Conservation (phyloP, 2,888 invertebrate genomes). For the Sesamia inferens region DNA sequence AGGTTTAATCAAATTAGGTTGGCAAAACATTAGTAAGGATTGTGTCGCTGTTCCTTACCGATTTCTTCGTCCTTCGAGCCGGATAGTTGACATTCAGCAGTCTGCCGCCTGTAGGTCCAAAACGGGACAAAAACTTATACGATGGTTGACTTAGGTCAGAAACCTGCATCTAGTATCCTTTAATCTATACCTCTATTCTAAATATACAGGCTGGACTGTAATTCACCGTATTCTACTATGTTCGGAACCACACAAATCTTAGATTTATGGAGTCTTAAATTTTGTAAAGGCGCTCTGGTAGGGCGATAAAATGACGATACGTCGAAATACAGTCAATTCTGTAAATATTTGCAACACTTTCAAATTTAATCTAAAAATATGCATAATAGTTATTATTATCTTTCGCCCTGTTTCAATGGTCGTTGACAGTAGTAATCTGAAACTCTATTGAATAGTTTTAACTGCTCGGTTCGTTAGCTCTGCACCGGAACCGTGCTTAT, state of each 20-base stretch:
- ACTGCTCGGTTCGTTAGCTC: slow-evolving; percentile 55
- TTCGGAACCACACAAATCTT: not conserved
- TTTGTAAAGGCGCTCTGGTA: not conserved
- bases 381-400: not conserved
- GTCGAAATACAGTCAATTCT: not conserved
- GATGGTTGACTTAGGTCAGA: not conserved
- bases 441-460: slow-evolving; percentile 48
- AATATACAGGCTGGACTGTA: not conserved
- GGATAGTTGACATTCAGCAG: not conserved
- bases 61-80: slow-evolving; percentile 13
- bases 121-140: not conserved
- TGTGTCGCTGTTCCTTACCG: not conserved
- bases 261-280: not conserved
- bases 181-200: not conserved
- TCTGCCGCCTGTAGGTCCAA: not conserved
- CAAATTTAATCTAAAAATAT: slow-evolving; percentile 22
- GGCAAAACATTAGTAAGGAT: not conserved
- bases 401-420: slow-evolving; percentile 19
- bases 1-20: slow-evolving; percentile 9
- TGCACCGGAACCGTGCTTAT: slow-evolving; percentile 62
- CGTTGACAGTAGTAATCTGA: slow-evolving; percentile 37
- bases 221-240: not conserved
- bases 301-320: not conserved
- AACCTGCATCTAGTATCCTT: not conserved
- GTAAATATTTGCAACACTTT: not conserved